Evolutionary conservation across 2,797 vertebrate species (phyloP).

Genomic region (Sparus aurata): DNA sequence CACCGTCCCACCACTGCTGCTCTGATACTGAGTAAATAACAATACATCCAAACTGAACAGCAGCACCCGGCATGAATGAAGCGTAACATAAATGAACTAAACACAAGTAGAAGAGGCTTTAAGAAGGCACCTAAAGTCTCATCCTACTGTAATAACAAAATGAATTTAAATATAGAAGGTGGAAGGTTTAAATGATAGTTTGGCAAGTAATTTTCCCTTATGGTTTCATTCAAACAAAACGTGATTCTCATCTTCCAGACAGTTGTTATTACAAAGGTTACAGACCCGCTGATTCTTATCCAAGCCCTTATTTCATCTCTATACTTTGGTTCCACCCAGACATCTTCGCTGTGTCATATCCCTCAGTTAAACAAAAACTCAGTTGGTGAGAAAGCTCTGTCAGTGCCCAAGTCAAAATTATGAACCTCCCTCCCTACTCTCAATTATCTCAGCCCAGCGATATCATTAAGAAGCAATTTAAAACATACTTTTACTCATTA

Average conservation of each 20-base stretch:
- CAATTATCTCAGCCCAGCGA: background rate
- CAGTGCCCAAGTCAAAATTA: background rate
- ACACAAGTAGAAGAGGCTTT: background rate
- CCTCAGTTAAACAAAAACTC: background rate
- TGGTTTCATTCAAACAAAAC: background rate
- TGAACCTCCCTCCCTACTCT: background rate
- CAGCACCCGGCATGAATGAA: background rate
- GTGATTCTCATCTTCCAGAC: background rate
- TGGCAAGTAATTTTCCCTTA: background rate
- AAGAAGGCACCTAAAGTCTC: background rate
- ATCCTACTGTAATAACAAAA: background rate
- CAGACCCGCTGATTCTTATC: background rate
- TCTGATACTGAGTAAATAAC: background rate
- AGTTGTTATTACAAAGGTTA: constrained; percentile 4
- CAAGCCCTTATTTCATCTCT: background rate
- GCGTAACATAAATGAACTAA: background rate
- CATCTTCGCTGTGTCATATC: background rate
- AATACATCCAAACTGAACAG: background rate
- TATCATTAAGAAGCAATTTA: background rate
- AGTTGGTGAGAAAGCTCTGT: background rate
- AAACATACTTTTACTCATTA: background rate
- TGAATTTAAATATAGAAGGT: background rate
- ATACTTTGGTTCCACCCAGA: background rate
- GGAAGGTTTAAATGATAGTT: background rate
- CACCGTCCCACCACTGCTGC: background rate